Evolutionary conservation across 92 coral and sea anemone species (phyloP).

Genomic region (Paramuricea clavata): DNA sequence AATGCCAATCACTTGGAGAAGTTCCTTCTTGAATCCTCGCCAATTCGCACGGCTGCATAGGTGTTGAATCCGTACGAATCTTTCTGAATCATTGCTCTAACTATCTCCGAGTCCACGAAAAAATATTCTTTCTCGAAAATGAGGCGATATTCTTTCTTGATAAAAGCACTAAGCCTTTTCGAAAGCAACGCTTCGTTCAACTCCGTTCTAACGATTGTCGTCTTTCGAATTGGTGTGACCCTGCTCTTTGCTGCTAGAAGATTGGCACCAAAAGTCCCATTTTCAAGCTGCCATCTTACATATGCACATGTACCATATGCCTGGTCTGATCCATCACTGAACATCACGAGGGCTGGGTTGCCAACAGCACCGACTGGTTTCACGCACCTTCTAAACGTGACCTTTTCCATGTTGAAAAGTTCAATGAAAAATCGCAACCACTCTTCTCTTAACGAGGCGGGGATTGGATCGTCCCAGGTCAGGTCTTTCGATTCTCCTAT

Average conservation of each 20-base stretch:
- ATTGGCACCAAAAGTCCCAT: conserved; percentile 42
- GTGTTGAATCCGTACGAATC: conserved; percentile 71
- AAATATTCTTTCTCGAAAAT: conserved; percentile 44
- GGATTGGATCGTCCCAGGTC: no score
- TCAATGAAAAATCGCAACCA: no score
- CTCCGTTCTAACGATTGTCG: conserved; percentile 62
- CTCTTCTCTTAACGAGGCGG: no score
- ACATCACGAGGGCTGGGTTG: no score
- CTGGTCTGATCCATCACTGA: conserved; percentile 68
- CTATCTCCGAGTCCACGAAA: conserved; percentile 70
- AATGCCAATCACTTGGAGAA: conserved; percentile 53
- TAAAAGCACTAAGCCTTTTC: conserved; percentile 34
- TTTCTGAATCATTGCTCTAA: conserved; percentile 67
- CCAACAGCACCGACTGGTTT: no score
- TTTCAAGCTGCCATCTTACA: conserved; percentile 63
- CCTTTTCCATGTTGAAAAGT: no score
- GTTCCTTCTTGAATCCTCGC: conserved; percentile 73
- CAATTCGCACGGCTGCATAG: conserved; percentile 66
- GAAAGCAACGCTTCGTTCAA: conserved; percentile 65
- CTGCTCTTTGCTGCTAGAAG: conserved; percentile 62
- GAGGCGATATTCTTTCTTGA: conserved; percentile 59
- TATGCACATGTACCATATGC: conserved; percentile 71
- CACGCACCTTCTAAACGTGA: no score
- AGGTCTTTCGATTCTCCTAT: no score
- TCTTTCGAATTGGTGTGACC: conserved; percentile 61